phyloP scores from a whole-genome alignment of 2,113 vertebrate genomes.

The Protobothrops flavoviridis region DNA sequence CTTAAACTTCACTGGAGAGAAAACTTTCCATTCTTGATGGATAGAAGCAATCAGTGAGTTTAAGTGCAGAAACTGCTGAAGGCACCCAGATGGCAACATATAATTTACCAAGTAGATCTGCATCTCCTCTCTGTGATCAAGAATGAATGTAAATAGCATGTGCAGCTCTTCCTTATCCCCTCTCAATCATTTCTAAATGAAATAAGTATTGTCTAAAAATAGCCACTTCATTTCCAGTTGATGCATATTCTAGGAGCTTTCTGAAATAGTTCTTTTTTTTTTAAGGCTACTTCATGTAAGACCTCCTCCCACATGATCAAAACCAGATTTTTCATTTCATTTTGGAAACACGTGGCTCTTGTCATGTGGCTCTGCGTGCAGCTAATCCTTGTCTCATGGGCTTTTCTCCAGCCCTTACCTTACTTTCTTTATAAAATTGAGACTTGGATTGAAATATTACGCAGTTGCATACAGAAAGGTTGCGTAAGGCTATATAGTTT shows the following conservation, averaged over 20 bases:
- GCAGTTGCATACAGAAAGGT: not conserved
- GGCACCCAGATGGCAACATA: slow-evolving; percentile 13
- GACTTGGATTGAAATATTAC: not conserved
- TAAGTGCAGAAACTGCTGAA: slow-evolving; percentile 22
- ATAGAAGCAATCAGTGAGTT: not conserved
- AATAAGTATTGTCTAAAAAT: not conserved
- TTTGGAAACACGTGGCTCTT: not conserved
- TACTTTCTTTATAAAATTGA: not conserved
- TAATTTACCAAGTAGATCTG: not conserved
- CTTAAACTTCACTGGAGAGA: not conserved
- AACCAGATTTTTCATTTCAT: not conserved
- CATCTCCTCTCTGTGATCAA: slow-evolving; percentile 15
- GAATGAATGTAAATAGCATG: not conserved
- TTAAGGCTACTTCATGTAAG: not conserved
- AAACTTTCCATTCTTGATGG: slow-evolving; percentile 1
- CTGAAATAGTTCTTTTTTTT: not conserved
- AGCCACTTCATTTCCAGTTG: slow-evolving; percentile 18
- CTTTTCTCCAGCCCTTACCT: not conserved
- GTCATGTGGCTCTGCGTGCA: not conserved
- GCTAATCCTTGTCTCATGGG: not conserved
- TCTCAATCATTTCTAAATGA: slow-evolving; percentile 11
- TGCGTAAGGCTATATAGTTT: not conserved
- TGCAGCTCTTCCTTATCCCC: not conserved
- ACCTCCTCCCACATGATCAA: not conserved
- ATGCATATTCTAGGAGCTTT: slow-evolving; percentile 12